phyloP scores from a whole-genome alignment of 2,797 vertebrate species.

The Yasuhikotakia modesta region DNA sequence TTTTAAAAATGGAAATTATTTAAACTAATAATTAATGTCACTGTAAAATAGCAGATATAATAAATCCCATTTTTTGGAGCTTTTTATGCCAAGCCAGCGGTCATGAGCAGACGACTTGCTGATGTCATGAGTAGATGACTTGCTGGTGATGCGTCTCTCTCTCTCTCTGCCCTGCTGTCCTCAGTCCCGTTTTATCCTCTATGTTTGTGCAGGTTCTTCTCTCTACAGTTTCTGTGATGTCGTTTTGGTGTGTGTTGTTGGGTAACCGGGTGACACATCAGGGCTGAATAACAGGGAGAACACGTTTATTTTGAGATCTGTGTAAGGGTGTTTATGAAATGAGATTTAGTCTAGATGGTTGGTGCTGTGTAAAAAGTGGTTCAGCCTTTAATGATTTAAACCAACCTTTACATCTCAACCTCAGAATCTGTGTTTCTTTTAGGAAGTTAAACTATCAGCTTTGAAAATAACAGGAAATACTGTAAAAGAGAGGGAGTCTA shows the following conservation, averaged over 20 bases:
- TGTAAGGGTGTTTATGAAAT: slow-evolving; percentile 28
- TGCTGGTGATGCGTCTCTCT: slow-evolving; percentile 49
- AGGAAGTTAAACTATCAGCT: not conserved
- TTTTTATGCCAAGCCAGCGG: slow-evolving; percentile 55
- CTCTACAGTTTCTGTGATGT: no score
- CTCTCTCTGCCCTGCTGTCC: not conserved
- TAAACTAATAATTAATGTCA: not conserved
- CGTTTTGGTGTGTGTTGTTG: not conserved
- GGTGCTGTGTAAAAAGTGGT: slow-evolving; percentile 14
- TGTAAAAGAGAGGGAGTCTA: not conserved
- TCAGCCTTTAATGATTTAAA: no score
- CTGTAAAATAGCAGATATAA: not conserved
- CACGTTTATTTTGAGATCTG: slow-evolving; percentile 57
- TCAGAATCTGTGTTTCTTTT: not conserved
- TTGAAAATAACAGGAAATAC: not conserved
- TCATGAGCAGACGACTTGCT: no score
- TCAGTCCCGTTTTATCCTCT: no score
- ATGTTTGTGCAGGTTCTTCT: no score
- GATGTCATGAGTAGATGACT: slow-evolving; percentile 62
- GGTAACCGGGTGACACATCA: not conserved
- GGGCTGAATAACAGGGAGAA: slow-evolving; percentile 34
- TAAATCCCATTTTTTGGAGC: slow-evolving; percentile 41
- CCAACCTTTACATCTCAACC: not conserved
- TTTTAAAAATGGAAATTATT: no score
- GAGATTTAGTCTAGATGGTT: slow-evolving; percentile 52